Percentiles rank a stretch among this genome's conserved stretches.
These are phyloP conservation scores for Hoplodrina blanda DNA, from an alignment of 2,888 invertebrate species.

Conservation along the genomic window DNA sequence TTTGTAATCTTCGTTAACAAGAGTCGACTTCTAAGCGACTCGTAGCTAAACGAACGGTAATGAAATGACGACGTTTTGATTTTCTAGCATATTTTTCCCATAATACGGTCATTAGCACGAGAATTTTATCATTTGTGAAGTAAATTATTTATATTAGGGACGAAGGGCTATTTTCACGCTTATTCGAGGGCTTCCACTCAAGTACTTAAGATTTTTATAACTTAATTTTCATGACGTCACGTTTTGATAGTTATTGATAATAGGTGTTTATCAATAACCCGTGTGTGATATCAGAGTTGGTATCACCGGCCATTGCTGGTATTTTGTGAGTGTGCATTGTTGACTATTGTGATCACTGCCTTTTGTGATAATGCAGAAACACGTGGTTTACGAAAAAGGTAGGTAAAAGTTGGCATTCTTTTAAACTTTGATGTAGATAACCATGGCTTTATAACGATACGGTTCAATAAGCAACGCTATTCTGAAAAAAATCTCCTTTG, in stretches of 20 bases:
- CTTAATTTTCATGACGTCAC: constrained; percentile 22
- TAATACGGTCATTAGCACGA: too few species aligned
- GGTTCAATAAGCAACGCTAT: too few species aligned
- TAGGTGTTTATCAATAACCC: constrained; percentile 39
- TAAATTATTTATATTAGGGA: constrained; percentile 4
- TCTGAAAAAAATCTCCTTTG: too few species aligned
- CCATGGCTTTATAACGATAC: neutral
- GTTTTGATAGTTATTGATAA: constrained; percentile 35
- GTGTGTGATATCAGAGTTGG: constrained; percentile 19
- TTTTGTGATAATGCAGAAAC: constrained; percentile 21
- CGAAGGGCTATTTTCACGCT: neutral
- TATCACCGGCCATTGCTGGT: constrained; percentile 23
- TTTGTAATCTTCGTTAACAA: too few species aligned
- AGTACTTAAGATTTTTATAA: constrained; percentile 8
- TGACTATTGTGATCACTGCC: constrained; percentile 6
- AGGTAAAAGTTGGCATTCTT: neutral
- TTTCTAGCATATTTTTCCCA: too few species aligned
- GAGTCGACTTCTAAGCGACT: too few species aligned
- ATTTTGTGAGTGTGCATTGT: constrained; percentile 14
- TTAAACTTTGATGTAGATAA: neutral
- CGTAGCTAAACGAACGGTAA: neutral
- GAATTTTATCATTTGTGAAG: neutral
- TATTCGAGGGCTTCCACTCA: neutral
- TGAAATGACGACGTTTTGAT: too few species aligned
- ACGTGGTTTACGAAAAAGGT: constrained; percentile 26